Conservation (phyloP, 2,113 vertebrate genomes). For the Microtus pennsylvanicus region DNA sequence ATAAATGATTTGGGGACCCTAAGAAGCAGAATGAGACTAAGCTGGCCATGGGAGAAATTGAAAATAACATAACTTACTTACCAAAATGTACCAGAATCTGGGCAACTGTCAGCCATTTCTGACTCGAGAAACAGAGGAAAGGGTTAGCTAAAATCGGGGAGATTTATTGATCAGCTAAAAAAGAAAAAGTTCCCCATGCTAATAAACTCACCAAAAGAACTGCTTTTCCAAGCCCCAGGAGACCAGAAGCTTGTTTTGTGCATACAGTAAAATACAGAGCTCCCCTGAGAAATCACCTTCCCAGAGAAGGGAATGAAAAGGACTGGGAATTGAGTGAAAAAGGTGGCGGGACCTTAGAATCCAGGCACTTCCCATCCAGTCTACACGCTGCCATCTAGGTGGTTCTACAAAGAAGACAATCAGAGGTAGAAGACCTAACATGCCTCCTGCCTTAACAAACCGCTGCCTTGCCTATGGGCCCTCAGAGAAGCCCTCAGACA, state of each 20-base stretch:
- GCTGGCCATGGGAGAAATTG: neutral
- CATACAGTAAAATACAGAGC: neutral
- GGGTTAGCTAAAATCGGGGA: neutral
- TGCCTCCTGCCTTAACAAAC: neutral
- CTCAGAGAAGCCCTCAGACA: neutral
- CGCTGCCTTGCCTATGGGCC: neutral
- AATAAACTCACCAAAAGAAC: neutral
- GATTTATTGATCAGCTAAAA: neutral
- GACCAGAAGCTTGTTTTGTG: neutral
- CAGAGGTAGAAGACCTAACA: neutral
- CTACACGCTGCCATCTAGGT: neutral
- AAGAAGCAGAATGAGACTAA: constrained; percentile 15
- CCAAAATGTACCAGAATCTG: neutral
- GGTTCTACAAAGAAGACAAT: neutral
- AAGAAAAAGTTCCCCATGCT: neutral
- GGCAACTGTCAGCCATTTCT: neutral
- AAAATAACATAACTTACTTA: neutral
- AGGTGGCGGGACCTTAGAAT: accelerated
- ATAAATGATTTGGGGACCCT: neutral
- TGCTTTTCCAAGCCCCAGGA: neutral
- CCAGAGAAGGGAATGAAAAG: accelerated
- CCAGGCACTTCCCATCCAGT: neutral
- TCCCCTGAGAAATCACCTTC: neutral
- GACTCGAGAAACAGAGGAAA: neutral
- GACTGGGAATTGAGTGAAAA: neutral